These are phyloP conservation scores for Diloba caeruleocephala DNA, from an alignment of 2,888 invertebrate species.

Conservation along the genomic window DNA sequence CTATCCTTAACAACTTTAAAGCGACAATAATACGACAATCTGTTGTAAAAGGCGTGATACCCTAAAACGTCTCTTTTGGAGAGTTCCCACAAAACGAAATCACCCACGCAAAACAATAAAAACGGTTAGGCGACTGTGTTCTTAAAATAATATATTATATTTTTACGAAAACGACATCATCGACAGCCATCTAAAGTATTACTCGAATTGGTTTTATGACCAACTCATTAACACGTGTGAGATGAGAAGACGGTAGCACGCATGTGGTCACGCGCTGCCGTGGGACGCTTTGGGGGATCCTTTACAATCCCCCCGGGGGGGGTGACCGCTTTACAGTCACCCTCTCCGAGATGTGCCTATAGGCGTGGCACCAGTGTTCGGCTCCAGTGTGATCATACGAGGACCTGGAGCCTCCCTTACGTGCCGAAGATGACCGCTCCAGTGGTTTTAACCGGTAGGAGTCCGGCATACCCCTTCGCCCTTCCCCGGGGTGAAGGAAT, in stretches of 20 bases:
- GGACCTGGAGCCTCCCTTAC: no score
- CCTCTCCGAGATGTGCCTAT: no score
- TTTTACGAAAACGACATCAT: constrained; percentile 14
- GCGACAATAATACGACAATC: constrained; percentile 38
- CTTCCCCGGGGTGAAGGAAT: no score
- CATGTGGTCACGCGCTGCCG: no score
- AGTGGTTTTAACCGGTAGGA: no score
- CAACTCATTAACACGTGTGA: constrained; percentile 8
- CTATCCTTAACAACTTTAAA: constrained; percentile 8
- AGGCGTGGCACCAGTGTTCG: no score
- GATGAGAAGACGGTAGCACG: background rate
- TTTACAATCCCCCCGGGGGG: no score
- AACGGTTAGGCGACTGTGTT: constrained; percentile 13
- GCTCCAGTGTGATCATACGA: no score
- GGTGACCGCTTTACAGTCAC: no score
- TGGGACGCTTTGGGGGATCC: no score
- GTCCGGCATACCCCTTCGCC: no score
- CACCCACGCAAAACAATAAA: constrained; percentile 34
- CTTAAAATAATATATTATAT: constrained; percentile 4
- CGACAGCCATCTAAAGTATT: constrained; percentile 4
- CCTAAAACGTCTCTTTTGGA: constrained; percentile 55
- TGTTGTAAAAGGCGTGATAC: constrained; percentile 50
- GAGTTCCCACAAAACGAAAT: constrained; percentile 29
- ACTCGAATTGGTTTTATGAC: constrained; percentile 19
- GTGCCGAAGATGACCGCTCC: no score